phyloP scores from a whole-genome alignment of 2,888 invertebrate genomes.

The Ptychoptera albimana region DNA sequence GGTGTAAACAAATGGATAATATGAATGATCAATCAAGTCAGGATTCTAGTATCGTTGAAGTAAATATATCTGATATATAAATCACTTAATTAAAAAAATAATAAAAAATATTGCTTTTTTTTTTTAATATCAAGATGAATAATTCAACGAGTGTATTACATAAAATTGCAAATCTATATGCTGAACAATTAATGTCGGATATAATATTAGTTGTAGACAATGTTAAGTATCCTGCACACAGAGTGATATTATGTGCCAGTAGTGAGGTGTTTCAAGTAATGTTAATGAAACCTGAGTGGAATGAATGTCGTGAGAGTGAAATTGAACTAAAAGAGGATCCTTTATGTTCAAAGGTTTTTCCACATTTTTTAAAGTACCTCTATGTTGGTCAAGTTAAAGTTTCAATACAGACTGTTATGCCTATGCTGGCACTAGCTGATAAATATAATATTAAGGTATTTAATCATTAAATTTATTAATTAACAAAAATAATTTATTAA shows the following conservation, averaged over 20 bases:
- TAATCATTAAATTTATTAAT: neutral
- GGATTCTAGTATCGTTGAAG: slow-evolving; percentile 15
- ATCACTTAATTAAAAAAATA: too few relatives aligned
- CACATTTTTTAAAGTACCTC: slow-evolving; percentile 69
- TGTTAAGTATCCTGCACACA: slow-evolving; percentile 70
- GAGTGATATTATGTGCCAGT: slow-evolving; percentile 80
- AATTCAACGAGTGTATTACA: slow-evolving; percentile 67
- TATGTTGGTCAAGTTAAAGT: slow-evolving; percentile 84
- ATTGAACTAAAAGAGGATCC: slow-evolving; percentile 77
- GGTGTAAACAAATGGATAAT: slow-evolving; percentile 2
- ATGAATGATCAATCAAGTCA: slow-evolving; percentile 14
- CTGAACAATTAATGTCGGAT: slow-evolving; percentile 79
- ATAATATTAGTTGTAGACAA: slow-evolving; percentile 70
- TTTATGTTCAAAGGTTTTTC: slow-evolving; percentile 70
- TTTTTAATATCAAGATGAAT: slow-evolving; percentile 46
- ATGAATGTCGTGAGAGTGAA: slow-evolving; percentile 69
- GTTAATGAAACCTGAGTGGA: slow-evolving; percentile 90
- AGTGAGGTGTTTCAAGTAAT: slow-evolving; percentile 97
- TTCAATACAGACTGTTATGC: slow-evolving; percentile 68
- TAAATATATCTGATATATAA: slow-evolving; percentile 3
- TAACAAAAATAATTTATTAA: slow-evolving; percentile 3
- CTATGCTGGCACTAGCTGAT: slow-evolving; percentile 77
- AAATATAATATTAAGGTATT: slow-evolving; percentile 81
- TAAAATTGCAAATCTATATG: slow-evolving; percentile 69
- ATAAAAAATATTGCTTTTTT: slow-evolving; percentile 5